A percentile compares a stretch with the other conserved stretches of the same genome.
Evolutionary conservation across 2,113 vertebrate genomes (phyloP).

Genomic region (Ictalurus furcatus): DNA sequence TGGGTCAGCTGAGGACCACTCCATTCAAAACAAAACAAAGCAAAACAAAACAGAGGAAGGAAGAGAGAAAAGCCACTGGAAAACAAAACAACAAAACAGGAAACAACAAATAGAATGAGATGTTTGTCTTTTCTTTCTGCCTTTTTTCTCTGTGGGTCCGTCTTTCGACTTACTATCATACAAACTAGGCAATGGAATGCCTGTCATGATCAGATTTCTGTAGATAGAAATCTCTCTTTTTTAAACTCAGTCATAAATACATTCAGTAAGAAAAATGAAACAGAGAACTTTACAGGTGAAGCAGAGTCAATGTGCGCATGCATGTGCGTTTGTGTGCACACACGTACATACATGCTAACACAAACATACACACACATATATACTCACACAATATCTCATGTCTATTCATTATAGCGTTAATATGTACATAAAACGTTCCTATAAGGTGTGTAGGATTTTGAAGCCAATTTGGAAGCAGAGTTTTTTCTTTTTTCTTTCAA

Average conservation of each 20-base stretch:
- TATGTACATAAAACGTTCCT: conserved; percentile 91
- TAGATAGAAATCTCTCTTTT: conserved; percentile 79
- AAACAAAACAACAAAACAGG: conserved; percentile 60
- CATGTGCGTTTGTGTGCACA: conserved; percentile 77
- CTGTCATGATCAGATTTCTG: conserved; percentile 80
- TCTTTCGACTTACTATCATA: conserved; percentile 71
- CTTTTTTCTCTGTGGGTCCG: conserved; percentile 62
- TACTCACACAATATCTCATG: conserved; percentile 77
- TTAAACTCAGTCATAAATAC: conserved; percentile 84
- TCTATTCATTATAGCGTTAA: conserved; percentile 79
- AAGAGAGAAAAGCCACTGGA: conserved; percentile 7
- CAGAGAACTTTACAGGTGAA: conserved; percentile 73
- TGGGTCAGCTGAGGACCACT: background rate
- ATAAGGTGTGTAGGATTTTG: conserved; percentile 68
- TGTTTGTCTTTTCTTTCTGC: conserved; percentile 63
- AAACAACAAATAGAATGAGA: conserved; percentile 76
- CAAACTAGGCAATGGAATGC: conserved; percentile 83
- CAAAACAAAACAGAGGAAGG: conserved; percentile 9
- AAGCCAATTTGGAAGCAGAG: conserved; percentile 53
- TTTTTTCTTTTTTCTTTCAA: conserved; percentile 60
- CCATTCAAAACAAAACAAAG: background rate
- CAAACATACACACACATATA: conserved; percentile 69
- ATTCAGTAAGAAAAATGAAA: conserved; percentile 83
- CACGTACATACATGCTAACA: conserved; percentile 80
- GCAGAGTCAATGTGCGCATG: conserved; percentile 56